Evolutionary conservation across 2,888 invertebrate genomes (phyloP).

Genomic region (Fragum whitleyi): DNA sequence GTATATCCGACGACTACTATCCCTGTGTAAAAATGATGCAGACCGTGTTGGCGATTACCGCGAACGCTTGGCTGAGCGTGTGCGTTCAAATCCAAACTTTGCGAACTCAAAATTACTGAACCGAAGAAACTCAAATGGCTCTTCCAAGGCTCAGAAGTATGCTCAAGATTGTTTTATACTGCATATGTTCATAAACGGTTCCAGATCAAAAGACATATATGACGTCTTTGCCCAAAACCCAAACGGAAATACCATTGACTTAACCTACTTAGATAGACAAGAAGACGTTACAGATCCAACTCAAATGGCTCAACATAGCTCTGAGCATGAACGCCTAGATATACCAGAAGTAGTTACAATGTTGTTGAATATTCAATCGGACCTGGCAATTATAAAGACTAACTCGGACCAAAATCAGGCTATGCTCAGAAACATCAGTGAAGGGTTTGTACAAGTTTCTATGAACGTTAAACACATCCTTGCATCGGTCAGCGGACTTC

Average conservation of each 20-base stretch:
- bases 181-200: no score
- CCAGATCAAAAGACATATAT: no score
- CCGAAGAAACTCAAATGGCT: background rate
- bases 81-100: background rate
- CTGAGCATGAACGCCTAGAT: no score
- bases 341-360: no score
- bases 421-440: background rate
- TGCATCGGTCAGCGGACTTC: no score
- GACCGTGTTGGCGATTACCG: no score
- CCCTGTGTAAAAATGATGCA: no score
- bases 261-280: background rate
- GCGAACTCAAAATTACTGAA: background rate
- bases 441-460: background rate
- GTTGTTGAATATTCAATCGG: no score
- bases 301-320: background rate
- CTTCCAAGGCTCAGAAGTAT: background rate
- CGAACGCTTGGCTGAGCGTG: no score
- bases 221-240: background rate
- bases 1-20: no score
- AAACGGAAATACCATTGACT: background rate
- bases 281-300: background rate
- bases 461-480: background rate
- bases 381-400: no score
- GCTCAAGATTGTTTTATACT: conserved; percentile 7
- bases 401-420: no score